phyloP scores from a whole-genome alignment of 64 coral and sea anemone genomes.

The Actinia equina region DNA sequence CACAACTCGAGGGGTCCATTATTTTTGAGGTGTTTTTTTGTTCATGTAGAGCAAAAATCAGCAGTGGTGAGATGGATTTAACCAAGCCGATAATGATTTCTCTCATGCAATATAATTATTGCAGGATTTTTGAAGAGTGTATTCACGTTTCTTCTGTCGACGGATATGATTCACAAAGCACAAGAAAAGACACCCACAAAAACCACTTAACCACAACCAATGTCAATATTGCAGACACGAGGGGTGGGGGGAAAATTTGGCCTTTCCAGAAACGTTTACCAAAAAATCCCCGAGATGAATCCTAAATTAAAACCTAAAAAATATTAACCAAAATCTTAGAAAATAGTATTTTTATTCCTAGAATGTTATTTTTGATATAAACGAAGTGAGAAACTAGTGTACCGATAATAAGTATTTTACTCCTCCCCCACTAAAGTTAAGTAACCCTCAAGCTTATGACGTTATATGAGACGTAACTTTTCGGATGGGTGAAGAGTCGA shows the following conservation, averaged over 20 bases:
- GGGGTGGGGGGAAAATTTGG: background rate
- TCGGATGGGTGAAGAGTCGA: background rate
- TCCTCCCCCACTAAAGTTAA: background rate
- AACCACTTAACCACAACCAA: background rate
- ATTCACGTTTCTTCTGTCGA: background rate
- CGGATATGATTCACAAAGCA: constrained; percentile 9
- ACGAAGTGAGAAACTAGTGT: background rate
- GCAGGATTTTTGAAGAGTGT: background rate
- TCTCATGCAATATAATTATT: background rate
- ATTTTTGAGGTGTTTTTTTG: background rate
- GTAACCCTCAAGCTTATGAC: background rate
- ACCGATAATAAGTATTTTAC: background rate
- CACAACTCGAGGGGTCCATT: background rate
- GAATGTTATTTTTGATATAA: background rate
- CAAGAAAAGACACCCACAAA: background rate
- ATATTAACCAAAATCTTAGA: background rate
- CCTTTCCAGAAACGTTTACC: background rate
- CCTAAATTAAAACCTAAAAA: background rate
- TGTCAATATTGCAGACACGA: background rate
- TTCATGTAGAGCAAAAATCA: background rate
- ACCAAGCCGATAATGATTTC: background rate
- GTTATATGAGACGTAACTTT: background rate
- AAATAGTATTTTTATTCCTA: background rate
- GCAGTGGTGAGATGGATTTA: background rate
- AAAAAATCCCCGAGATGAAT: background rate